These are phyloP conservation scores for Diadumene lineata DNA, from an alignment of 92 coral and sea anemone genomes.

Conservation along the genomic window DNA sequence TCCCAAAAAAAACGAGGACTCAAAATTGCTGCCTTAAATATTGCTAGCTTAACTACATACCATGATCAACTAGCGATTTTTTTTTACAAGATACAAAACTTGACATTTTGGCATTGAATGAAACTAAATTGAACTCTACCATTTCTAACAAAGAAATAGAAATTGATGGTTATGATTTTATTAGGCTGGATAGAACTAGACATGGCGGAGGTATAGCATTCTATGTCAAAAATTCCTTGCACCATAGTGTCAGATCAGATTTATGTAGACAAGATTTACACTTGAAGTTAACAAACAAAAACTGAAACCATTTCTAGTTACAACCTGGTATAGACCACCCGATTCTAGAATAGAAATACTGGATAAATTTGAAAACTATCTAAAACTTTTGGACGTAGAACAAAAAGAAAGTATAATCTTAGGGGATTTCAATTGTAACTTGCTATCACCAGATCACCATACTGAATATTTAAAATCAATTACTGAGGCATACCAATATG, in stretches of 20 bases:
- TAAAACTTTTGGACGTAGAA: conserved; percentile 16
- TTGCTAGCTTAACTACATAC: conserved; percentile 16
- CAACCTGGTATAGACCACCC: conserved; percentile 38
- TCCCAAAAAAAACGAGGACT: not conserved
- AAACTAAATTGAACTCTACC: conserved; percentile 14
- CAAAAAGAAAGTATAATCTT: conserved; percentile 20
- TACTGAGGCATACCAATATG: conserved; percentile 22
- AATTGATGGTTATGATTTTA: conserved; percentile 17
- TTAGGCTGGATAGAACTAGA: conserved; percentile 10
- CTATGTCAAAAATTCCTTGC: too few species aligned
- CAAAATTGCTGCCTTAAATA: conserved; percentile 8
- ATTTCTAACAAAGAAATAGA: conserved; percentile 8
- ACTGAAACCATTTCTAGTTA: conserved; percentile 15
- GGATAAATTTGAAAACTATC: conserved; percentile 15
- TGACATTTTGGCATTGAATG: conserved; percentile 19
- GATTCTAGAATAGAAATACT: conserved; percentile 16
- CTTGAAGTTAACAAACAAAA: conserved; percentile 17
- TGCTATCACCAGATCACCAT: conserved; percentile 1
- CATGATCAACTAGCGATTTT: not conserved
- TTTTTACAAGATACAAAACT: not conserved
- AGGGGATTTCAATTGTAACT: conserved; percentile 36
- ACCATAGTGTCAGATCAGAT: not conserved
- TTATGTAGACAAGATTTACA: not conserved
- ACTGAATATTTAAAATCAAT: conserved; percentile 6
- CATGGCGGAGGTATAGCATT: conserved; percentile 25